A percentile compares a stretch with the other conserved stretches of the same genome.
These are phyloP conservation scores for Lamprologus sp. DNA, from an alignment of 2,113 vertebrate species.

Conservation along the genomic window DNA sequence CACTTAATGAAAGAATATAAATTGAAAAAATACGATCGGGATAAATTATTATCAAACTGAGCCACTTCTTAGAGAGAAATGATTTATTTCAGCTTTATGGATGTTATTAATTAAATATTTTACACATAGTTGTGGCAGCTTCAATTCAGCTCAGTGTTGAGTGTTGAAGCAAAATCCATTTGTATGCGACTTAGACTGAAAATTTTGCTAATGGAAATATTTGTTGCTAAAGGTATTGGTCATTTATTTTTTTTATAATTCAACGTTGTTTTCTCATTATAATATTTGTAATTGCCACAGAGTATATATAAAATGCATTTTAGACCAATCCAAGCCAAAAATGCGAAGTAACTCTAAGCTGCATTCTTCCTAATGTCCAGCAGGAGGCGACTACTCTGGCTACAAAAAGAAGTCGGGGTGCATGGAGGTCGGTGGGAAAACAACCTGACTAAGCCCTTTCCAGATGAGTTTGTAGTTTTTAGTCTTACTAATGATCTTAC, in stretches of 20 bases:
- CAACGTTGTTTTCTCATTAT: background rate
- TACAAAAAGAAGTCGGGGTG: background rate
- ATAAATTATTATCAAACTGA: conserved; percentile 23
- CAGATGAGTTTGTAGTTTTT: background rate
- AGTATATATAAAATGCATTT: background rate
- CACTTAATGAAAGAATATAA: conserved; percentile 25
- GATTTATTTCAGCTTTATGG: background rate
- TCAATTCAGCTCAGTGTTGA: background rate
- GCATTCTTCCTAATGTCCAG: background rate
- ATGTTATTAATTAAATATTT: conserved; percentile 20
- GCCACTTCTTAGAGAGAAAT: conserved; percentile 5
- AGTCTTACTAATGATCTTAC: background rate
- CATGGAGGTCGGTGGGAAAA: background rate
- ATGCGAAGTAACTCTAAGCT: background rate
- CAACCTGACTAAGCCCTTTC: background rate
- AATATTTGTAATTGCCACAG: background rate
- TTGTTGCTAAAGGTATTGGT: background rate
- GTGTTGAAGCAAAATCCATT: background rate
- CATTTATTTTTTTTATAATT: background rate
- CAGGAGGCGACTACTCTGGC: background rate
- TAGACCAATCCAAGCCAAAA: background rate
- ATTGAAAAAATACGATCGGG: conserved; percentile 23
- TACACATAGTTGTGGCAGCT: background rate
- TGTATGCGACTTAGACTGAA: background rate
- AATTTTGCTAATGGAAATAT: background rate